Evolutionary conservation across 2,888 invertebrate species (phyloP).

Genomic region (Megamerina dolium): DNA sequence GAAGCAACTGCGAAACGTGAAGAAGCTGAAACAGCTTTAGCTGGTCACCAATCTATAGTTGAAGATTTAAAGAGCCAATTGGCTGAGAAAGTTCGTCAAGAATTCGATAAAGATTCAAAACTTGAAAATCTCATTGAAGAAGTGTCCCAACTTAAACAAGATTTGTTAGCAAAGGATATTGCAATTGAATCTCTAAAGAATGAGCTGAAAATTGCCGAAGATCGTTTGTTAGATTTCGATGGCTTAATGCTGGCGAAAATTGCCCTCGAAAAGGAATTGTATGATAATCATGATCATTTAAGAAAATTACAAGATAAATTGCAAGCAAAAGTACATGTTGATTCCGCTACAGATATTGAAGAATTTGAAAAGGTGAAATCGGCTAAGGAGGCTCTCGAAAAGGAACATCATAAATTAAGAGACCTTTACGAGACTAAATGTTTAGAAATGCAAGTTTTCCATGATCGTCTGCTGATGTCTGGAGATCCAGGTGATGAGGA

Average conservation of each 20-base stretch:
- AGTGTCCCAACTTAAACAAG: constrained; percentile 13
- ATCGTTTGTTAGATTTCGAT: constrained; percentile 9
- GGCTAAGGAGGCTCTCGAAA: not conserved
- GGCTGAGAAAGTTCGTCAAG: not conserved
- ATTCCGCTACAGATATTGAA: too few species aligned
- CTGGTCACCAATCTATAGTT: not conserved
- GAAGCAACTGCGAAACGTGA: constrained; percentile 29
- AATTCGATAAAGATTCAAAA: constrained; percentile 1
- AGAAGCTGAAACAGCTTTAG: constrained; percentile 11
- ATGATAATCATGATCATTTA: constrained; percentile 12
- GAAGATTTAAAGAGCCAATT: constrained; percentile 1
- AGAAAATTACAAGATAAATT: constrained; percentile 8
- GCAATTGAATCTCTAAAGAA: constrained; percentile 14
- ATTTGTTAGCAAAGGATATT: constrained; percentile 19
- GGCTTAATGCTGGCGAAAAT: constrained; percentile 7
- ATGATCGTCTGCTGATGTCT: not conserved
- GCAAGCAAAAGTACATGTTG: constrained; percentile 5
- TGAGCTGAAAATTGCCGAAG: constrained; percentile 5
- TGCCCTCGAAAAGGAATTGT: constrained; percentile 11
- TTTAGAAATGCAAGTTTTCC: not conserved
- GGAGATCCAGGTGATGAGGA: constrained; percentile 4
- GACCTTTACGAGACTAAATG: constrained; percentile 5
- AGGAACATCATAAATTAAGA: not conserved
- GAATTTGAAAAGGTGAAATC: constrained; percentile 5
- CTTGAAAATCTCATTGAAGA: not conserved